Conservation (phyloP, 2,113 vertebrate species). For the Trogon surrucura region DNA sequence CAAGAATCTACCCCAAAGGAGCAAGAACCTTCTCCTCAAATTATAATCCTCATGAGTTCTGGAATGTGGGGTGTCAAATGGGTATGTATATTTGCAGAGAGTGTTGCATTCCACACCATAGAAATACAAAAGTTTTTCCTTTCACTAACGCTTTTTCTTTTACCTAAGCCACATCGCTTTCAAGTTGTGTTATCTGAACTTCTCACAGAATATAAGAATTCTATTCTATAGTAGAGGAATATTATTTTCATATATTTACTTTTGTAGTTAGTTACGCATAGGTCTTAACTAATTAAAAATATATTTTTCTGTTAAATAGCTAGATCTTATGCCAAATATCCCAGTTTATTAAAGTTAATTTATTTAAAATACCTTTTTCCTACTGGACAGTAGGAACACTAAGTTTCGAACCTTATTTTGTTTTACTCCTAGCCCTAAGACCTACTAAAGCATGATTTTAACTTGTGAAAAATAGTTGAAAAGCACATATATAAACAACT, state of each 20-base stretch:
- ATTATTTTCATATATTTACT: not conserved
- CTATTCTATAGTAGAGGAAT: not conserved
- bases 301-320: not conserved
- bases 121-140: not conserved
- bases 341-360: not conserved
- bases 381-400: not conserved
- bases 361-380: not conserved
- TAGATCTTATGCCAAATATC: not conserved
- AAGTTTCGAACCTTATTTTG: not conserved
- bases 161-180: not conserved
- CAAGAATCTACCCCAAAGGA: slow-evolving; percentile 86
- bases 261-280: not conserved
- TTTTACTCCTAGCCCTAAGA: not conserved
- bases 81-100: slow-evolving; percentile 70
- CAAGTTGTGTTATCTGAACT: not conserved
- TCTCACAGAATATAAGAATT: not conserved
- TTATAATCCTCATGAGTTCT: slow-evolving; percentile 89
- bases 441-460: not conserved
- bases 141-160: not conserved
- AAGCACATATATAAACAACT: not conserved
- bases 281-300: not conserved
- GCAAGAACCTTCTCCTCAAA: slow-evolving; percentile 83
- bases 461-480: not conserved
- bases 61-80: slow-evolving; percentile 90
- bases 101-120: not conserved